Percentiles rank a stretch among this genome's conserved stretches.
Conservation (phyloP, 2,797 vertebrate genomes). For the Sitta carolinensis region DNA sequence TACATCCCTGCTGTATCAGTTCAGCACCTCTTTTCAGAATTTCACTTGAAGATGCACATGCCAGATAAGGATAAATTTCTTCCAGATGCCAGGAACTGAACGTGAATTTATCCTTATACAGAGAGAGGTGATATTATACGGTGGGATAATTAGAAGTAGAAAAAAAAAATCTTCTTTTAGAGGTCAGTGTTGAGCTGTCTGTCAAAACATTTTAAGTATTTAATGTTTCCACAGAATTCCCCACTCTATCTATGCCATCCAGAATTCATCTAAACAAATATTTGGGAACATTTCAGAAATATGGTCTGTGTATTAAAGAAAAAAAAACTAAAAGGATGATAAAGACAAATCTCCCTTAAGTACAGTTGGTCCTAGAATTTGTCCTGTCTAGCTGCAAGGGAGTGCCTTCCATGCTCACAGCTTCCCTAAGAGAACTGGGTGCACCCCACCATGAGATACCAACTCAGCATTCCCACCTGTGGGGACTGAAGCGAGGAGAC, state of each 20-base stretch:
- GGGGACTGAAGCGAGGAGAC: background rate
- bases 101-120: background rate
- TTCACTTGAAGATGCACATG: background rate
- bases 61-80: conserved; percentile 31
- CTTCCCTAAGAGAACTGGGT: background rate
- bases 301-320: background rate
- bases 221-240: background rate
- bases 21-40: conserved; percentile 5
- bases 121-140: background rate
- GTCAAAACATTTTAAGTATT: background rate
- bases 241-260: background rate
- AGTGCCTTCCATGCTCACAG: accelerated
- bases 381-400: background rate
- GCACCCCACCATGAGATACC: background rate
- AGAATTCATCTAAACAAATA: background rate
- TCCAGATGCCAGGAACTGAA: conserved; percentile 38
- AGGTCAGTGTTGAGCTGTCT: background rate
- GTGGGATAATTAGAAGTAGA: background rate
- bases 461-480: background rate
- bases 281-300: background rate
- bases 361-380: background rate
- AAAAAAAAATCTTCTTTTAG: background rate
- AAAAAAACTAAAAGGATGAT: background rate
- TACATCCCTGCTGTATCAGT: background rate
- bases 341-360: background rate